phyloP scores from a whole-genome alignment of 1,140 invertebrate species.

The Musca domestica region DNA sequence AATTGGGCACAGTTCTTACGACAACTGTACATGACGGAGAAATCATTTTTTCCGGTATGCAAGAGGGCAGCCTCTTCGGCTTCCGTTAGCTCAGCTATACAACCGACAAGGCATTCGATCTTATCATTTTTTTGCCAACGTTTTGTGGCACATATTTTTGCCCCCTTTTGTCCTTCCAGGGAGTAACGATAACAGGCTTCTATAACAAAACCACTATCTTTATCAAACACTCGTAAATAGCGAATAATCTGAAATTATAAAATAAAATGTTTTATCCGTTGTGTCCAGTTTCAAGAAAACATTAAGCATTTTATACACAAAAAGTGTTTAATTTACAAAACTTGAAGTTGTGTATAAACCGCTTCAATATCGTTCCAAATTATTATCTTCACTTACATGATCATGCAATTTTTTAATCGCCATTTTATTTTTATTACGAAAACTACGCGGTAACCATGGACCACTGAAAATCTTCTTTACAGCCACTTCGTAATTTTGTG shows the following conservation, averaged over 20 bases:
- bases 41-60: slow-evolving; percentile 94
- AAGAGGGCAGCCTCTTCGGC: slow-evolving; percentile 91
- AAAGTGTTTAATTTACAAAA: background rate
- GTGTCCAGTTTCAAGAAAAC: background rate
- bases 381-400: slow-evolving; percentile 70
- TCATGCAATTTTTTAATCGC: slow-evolving; percentile 82
- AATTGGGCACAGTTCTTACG: slow-evolving; percentile 98
- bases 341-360: too few species aligned
- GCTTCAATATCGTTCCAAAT: too few species aligned
- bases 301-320: background rate
- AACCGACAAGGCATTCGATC: slow-evolving; percentile 92
- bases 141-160: slow-evolving; percentile 92
- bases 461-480: slow-evolving; percentile 77
- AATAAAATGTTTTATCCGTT: slow-evolving; percentile 16
- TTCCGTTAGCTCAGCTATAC: slow-evolving; percentile 92
- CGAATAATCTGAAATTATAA: slow-evolving; percentile 76
- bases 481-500: slow-evolving; percentile 88
- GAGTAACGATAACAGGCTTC: slow-evolving; percentile 93
- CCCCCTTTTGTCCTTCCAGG: slow-evolving; percentile 90
- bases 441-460: slow-evolving; percentile 78
- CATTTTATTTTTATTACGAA: slow-evolving; percentile 75
- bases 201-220: slow-evolving; percentile 90
- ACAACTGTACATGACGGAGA: slow-evolving; percentile 98
- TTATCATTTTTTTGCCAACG: slow-evolving; percentile 96
- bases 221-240: slow-evolving; percentile 91